Conservation (phyloP, 2,113 vertebrate genomes). For the Xyliphius kryptos region DNA sequence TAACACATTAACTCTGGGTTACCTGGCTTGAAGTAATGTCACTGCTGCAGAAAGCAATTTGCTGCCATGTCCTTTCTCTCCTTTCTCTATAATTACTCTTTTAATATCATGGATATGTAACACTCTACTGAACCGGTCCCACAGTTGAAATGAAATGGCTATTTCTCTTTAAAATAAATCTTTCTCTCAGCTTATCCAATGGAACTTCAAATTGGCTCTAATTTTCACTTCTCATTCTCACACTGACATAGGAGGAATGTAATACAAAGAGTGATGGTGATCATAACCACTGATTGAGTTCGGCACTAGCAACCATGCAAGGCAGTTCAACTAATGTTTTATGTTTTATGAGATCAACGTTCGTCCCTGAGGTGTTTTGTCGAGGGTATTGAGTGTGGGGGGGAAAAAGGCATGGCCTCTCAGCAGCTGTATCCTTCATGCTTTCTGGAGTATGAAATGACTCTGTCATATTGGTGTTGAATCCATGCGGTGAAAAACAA, state of each 20-base stretch:
- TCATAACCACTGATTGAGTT: constrained; percentile 23
- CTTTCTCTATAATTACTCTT: neutral
- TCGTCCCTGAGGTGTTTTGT: constrained; percentile 33
- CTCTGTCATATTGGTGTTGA: constrained; percentile 31
- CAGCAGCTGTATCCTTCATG: constrained; percentile 43
- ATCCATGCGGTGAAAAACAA: constrained; percentile 25
- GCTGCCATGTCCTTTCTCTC: neutral
- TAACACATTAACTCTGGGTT: too few relatives aligned
- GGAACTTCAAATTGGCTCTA: constrained; percentile 3
- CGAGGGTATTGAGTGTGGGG: constrained; percentile 10
- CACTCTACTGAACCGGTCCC: constrained; percentile 7
- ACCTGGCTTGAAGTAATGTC: constrained; percentile 3
- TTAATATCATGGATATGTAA: constrained; percentile 3
- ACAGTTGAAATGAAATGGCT: constrained; percentile 15
- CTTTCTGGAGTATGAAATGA: constrained; percentile 46
- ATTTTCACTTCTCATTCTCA: constrained; percentile 13
- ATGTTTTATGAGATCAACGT: constrained; percentile 11
- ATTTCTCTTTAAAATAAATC: constrained; percentile 20
- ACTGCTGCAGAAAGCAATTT: neutral
- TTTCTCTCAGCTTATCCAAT: constrained; percentile 3
- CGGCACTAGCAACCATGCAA: constrained; percentile 21
- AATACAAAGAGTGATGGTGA: constrained; percentile 22
- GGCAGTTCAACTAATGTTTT: constrained; percentile 26
- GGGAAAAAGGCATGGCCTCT: constrained; percentile 11
- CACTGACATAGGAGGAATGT: neutral